Percentiles rank a stretch among this genome's conserved stretches.
Evolutionary conservation across 2,113 vertebrate species (phyloP).

Genomic region (Clarias macrocephalus): DNA sequence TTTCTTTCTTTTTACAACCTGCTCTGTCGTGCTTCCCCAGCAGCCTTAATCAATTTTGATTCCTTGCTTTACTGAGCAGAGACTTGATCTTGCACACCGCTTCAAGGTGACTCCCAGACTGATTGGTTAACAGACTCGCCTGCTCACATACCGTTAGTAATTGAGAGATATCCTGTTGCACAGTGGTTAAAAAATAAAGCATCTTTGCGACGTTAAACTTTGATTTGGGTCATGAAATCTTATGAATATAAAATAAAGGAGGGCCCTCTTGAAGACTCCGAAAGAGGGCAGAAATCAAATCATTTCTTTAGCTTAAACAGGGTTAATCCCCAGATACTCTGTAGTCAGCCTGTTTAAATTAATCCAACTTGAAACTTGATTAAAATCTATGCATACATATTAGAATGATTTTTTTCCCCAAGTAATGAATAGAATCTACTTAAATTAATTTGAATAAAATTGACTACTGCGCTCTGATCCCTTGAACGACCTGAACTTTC

Average conservation of each 20-base stretch:
- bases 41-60: conserved; percentile 10
- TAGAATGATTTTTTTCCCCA: neutral
- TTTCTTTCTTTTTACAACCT: neutral
- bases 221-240: neutral
- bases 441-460: conserved; percentile 9
- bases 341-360: neutral
- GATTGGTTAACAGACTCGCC: neutral
- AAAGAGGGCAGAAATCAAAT: neutral
- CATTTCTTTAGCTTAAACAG: neutral
- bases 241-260: neutral
- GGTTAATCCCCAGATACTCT: neutral
- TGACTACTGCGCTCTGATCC: neutral
- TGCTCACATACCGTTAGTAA: neutral
- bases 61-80: neutral
- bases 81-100: neutral
- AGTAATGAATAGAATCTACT: conserved; percentile 1
- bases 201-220: neutral
- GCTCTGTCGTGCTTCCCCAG: neutral
- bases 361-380: neutral
- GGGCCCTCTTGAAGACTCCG: neutral
- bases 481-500: neutral
- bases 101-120: neutral
- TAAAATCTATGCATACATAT: conserved; percentile 4
- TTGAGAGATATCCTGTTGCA: neutral
- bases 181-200: neutral